These are phyloP conservation scores for Simalia tracyae DNA, from an alignment of 2,797 vertebrate genomes.

Conservation along the genomic window DNA sequence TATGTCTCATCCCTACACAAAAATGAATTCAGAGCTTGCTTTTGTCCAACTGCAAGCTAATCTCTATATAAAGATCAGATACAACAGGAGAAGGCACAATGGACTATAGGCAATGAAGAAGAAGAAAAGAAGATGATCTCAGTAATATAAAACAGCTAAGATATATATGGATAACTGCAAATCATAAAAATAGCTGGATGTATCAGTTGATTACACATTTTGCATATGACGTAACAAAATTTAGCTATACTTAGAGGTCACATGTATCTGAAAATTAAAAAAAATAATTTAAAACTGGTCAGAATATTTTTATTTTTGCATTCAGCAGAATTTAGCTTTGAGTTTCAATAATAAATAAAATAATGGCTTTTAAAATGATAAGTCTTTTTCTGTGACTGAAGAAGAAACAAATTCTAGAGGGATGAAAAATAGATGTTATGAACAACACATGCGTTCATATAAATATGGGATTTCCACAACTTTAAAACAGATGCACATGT, in stretches of 20 bases:
- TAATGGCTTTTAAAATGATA: neutral
- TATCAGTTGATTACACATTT: too few relatives aligned
- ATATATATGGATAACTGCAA: too few relatives aligned
- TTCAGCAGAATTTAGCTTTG: neutral
- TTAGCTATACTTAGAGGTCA: too few relatives aligned
- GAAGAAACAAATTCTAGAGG: neutral
- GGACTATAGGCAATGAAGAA: too few relatives aligned
- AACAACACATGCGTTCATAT: neutral
- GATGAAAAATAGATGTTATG: neutral
- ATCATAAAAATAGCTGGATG: too few relatives aligned
- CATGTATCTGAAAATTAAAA: too few relatives aligned
- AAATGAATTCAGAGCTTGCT: neutral
- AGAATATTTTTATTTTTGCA: neutral
- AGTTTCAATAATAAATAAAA: neutral
- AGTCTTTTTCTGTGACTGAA: neutral
- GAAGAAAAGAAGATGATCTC: too few relatives aligned
- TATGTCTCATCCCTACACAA: neutral
- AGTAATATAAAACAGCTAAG: too few relatives aligned
- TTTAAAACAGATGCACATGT: neutral
- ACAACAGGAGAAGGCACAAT: neutral
- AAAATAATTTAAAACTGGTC: neutral
- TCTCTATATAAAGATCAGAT: neutral
- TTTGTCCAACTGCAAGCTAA: neutral
- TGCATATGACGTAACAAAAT: too few relatives aligned
- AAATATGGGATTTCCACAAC: neutral